Evolutionary conservation across 37 sponge, comb jelly and placozoan genomes (phyloP), one percentile per base, ranked within the genome.

Genomic region (Eunapius fragilis): DNA sequence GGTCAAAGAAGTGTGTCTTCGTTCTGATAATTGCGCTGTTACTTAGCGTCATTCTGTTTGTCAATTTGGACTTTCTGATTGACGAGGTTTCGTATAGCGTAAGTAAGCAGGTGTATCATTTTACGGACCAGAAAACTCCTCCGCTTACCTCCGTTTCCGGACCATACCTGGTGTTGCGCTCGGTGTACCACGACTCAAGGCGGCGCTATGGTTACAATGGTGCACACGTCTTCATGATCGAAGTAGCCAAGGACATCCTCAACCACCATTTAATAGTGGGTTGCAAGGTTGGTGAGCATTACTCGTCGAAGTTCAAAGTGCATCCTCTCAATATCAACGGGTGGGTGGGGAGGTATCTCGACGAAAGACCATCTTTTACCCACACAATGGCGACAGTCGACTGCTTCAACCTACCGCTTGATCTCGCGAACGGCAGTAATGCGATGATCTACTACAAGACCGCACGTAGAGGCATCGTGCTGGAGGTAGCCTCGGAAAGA

Each of bases 361-460:
- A 50, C 11, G 80, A 80, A 33, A 77, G 37, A 10, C 77, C 77
- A 25, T 31, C 45, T 22, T 17, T 58, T 10, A 49, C 67, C 27
- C 80, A 80, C 58, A 32, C 67, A 0, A 22, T 80, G 80, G 80
- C 80, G n/a, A 49, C 58, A 14, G 68, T 80, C 24, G 80, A 80
- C 67, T 80, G 80, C 30, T 80, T 80, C 58, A 31, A 67, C 31
- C 80, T 80, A 17, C 80, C 80, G 25, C 68, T 68, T 0, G 11
- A 67, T 26, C 4, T 45, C 4, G 47, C 47, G 47, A 80, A 50
- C 31, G 67, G 68, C 27, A 67, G 68, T 9, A 22, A 26, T 22
- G 80, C 80, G 0, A 31, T 31, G 30, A 28, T 80, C 11, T 11
- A 14, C 6, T 80, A 80, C 80, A 50, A 28, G 31, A 80, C 68